Percentiles rank a stretch among this genome's conserved stretches.
Conservation (phyloP, 2,888 invertebrate genomes). For the Drosophila borealis region DNA sequence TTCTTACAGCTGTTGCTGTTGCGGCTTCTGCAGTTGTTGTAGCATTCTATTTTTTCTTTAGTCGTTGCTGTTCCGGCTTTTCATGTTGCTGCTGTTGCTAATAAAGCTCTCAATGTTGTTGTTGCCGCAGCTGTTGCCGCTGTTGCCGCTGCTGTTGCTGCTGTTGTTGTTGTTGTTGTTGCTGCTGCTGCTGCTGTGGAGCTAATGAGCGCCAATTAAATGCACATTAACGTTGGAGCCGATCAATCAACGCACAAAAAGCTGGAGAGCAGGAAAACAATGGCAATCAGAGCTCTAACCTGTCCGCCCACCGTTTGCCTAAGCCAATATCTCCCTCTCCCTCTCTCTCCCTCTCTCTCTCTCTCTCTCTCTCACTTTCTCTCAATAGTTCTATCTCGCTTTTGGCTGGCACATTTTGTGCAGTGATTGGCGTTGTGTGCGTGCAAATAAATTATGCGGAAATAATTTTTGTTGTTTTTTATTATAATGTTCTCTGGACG, state of each 20-base stretch:
- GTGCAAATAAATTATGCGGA: constrained; percentile 75
- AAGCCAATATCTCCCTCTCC: constrained; percentile 6
- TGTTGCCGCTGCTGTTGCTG: constrained; percentile 5
- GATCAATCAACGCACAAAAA: constrained; percentile 55
- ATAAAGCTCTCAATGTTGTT: neutral
- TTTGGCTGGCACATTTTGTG: constrained; percentile 11
- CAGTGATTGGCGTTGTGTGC: constrained; percentile 51
- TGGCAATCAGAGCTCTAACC: neutral
- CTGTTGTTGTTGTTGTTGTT: constrained; percentile 5
- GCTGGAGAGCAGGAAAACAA: constrained; percentile 13
- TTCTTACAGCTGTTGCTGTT: neutral
- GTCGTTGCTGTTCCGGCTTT: neutral
- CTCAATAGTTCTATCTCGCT: constrained; percentile 7
- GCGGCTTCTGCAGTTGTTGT: neutral
- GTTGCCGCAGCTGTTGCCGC: neutral
- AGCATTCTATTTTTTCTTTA: neutral
- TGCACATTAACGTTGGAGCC: constrained; percentile 57
- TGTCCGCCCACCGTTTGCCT: neutral
- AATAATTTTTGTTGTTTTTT: constrained; percentile 52
- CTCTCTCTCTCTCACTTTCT: neutral
- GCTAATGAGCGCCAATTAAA: constrained; percentile 74
- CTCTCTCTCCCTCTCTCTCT: neutral
- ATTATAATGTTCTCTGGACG: constrained; percentile 42
- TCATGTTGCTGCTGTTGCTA: constrained; percentile 2
- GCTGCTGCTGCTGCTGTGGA: constrained; percentile 9